Evolutionary conservation across 1,140 invertebrate genomes (phyloP), one percentile per base, ranked within the genome.

Genomic region (Lasioglossum baleicum): DNA sequence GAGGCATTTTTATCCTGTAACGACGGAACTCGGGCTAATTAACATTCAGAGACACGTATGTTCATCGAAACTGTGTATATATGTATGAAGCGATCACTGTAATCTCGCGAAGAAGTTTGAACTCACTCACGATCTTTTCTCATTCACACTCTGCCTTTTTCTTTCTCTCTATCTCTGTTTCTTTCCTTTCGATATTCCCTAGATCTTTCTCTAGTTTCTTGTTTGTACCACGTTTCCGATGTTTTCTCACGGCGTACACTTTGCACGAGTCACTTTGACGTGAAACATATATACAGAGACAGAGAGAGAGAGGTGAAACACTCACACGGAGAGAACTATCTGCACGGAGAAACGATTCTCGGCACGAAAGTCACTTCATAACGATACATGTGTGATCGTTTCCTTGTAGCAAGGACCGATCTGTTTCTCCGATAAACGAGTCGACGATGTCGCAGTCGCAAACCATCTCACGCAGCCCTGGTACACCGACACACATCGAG

Each of bases 351-450:
- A 26, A 51, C 42, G 44, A 77, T 56, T 61, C 51, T 26, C 60
- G 35, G 40, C 65, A n/a, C 40, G 56, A 61, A 72, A 80, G 69
- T 31, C 51, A 72, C 69, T 48, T 70, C 78, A n/a, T 85, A 86
- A 86, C 68, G 26, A 74, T 71, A 53, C 51, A 60, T 44, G 44
- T 60, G 51, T 53, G 70, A 67, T 75, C 76, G n/a, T 48, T 88
- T 82, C 83, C 88, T 90, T 92, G 58, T 90, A 94, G 93, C 91
- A 95, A 94, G 93, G 94, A 94, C 87, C 93, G 92, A 87, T 93
- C 93, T 84, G 92, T 92, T 87, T 93, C 94, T 84, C 93, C 90
- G 89, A 91, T 92, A 85, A 89, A 89, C 84, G 93, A 93, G 83
- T 90, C 91, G 63, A 90, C 90, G 70, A 90, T 90, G 87, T 90